These are phyloP conservation scores for Proterorhinus semilunaris DNA, from an alignment of 2,113 vertebrate species.

Conservation along the genomic window DNA sequence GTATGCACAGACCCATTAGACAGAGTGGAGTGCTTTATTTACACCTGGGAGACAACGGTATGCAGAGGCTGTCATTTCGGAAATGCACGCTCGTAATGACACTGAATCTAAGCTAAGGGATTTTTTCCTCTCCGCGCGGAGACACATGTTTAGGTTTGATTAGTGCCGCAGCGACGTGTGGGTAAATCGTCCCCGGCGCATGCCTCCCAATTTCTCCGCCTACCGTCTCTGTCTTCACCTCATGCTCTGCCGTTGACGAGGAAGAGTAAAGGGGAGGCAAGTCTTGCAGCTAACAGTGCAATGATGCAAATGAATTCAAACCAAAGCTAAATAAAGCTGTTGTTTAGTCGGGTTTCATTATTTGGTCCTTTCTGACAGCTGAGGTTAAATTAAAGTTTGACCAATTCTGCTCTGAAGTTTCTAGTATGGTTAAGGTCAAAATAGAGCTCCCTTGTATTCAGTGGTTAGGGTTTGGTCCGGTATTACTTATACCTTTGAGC, in stretches of 20 bases:
- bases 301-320: neutral
- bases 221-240: slow-evolving; percentile 54
- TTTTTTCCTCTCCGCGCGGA: slow-evolving; percentile 13
- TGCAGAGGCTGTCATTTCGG: slow-evolving; percentile 44
- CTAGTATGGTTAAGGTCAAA: too few species aligned
- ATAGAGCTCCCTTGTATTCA: too few species aligned
- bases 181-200: slow-evolving; percentile 50
- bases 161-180: slow-evolving; percentile 40
- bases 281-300: neutral
- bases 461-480: too few species aligned
- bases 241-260: slow-evolving; percentile 16
- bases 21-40: slow-evolving; percentile 38
- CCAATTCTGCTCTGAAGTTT: neutral
- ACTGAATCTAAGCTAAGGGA: neutral
- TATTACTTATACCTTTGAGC: too few species aligned
- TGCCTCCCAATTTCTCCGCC: slow-evolving; percentile 37
- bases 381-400: neutral
- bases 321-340: neutral
- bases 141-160: slow-evolving; percentile 42
- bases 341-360: neutral
- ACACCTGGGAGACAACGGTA: slow-evolving; percentile 52
- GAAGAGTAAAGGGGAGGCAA: neutral
- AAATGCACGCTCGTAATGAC: slow-evolving; percentile 8
- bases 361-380: neutral
- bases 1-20: slow-evolving; percentile 16